Base-by-base conservation (phyloP, 2,113 vertebrate genomes). In the Oreochromis tanganicae region DNA sequence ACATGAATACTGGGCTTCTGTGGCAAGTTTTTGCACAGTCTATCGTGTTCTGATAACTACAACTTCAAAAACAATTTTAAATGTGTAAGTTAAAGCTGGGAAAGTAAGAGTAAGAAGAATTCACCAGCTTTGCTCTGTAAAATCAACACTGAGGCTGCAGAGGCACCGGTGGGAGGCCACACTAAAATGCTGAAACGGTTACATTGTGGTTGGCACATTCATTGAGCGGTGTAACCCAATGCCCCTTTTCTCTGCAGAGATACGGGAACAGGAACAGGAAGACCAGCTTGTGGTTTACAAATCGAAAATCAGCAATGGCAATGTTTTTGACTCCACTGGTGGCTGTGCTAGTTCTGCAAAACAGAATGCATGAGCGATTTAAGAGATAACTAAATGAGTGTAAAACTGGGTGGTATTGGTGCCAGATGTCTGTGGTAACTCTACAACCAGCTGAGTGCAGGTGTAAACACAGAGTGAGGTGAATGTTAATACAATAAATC, bases 221-320 rank as follows among this genome's bases (percentile, higher is more conserved):
- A 54, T n/a, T n/a, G 6, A 84, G 83, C 5, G 7, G 21, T 27
- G 32, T 12, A 27, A 82, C 75, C 6, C 3, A n/a, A 57, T 83
- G 68, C 71, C 80, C 75, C 6, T 80, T 81, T 84, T 27, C 68
- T 89, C 79, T 87, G 66, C 78, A 87, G 75, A 57, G 59, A 81
- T 68, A 63, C 41, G 17, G 57, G 81, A 89, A 87, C 90, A 92
- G 92, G 80, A 93, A 93, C 57, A 85, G 83, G 80, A 88, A 83
- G 68, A 78, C 87, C 92, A 91, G 80, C 52, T 81, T 88, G 87
- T 88, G 91, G 71, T 78, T 78, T 78, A 78, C 81, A 54, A 24
- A 43, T 17, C 12, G 80, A 86, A 88, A 80, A 78, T 52, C 19
- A 32, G 43, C 55, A 46, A 5, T 27, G 41, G 2, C 54, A 14